Percentiles rank a stretch among this genome's conserved stretches.
These are phyloP conservation scores for Sphenopsis melanotis DNA, from an alignment of 2,797 vertebrate species.

Conservation along the genomic window DNA sequence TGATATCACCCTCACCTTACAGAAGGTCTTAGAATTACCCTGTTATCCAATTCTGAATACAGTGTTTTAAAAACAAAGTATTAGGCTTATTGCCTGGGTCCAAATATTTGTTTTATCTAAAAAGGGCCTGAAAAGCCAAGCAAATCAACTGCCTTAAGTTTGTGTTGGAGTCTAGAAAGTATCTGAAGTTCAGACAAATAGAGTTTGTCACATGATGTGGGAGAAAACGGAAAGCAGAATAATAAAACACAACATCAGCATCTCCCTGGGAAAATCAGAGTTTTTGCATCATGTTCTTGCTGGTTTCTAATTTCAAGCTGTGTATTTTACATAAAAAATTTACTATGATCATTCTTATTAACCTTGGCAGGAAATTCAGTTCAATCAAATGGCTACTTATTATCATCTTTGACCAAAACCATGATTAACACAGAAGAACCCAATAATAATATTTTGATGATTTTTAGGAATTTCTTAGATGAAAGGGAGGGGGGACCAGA, in stretches of 20 bases:
- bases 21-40: background rate
- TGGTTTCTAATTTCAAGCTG: background rate
- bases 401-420: background rate
- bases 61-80: background rate
- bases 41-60: background rate
- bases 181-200: constrained; percentile 2
- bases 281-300: background rate
- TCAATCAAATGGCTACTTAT: background rate
- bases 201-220: background rate
- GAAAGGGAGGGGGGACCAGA: background rate
- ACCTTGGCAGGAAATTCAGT: background rate
- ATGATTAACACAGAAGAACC: background rate
- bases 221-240: background rate
- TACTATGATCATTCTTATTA: background rate
- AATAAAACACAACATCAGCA: background rate
- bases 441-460: background rate
- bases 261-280: background rate
- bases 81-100: background rate
- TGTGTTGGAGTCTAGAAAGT: background rate
- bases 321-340: background rate
- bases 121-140: constrained; percentile 12
- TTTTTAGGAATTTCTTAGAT: background rate
- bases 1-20: background rate
- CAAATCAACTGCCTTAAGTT: background rate
- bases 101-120: constrained; percentile 29